phyloP scores from a whole-genome alignment of 37 sponge, comb jelly and placozoan genomes.

The Spongia lamella region DNA sequence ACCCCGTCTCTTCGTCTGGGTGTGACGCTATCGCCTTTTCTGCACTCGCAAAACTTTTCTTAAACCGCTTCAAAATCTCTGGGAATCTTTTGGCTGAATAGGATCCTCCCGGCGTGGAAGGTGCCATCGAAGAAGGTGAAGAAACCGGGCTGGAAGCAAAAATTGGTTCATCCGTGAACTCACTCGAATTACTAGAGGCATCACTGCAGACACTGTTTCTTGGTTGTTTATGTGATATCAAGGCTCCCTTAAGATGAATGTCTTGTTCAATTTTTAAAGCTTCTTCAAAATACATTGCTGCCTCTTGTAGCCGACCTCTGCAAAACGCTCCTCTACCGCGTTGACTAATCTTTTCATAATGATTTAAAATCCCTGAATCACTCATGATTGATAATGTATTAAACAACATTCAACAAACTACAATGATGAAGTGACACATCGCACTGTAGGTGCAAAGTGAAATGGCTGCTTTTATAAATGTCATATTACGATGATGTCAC shows the following conservation, averaged over 20 bases:
- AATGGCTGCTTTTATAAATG: no score
- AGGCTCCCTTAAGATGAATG: slow-evolving; percentile 38
- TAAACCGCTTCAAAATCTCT: slow-evolving; percentile 31
- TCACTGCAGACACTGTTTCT: not conserved
- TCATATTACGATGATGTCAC: no score
- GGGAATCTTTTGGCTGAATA: not conserved
- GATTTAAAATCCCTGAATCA: slow-evolving; percentile 19
- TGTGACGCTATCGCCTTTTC: slow-evolving; percentile 1
- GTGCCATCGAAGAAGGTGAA: not conserved
- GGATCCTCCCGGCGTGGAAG: not conserved
- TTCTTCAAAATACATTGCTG: slow-evolving; percentile 50
- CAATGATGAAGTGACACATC: no score
- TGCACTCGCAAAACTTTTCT: slow-evolving; percentile 26
- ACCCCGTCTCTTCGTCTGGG: slow-evolving; percentile 47
- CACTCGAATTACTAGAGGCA: not conserved
- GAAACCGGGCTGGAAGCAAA: not conserved
- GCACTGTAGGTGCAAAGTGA: no score
- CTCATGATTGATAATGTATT: no score
- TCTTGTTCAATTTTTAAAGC: slow-evolving; percentile 61
- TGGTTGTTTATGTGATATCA: slow-evolving; percentile 8
- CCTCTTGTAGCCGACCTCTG: slow-evolving; percentile 33
- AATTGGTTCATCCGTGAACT: not conserved
- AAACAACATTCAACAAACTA: no score
- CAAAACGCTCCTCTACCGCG: slow-evolving; percentile 50
- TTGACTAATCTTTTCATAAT: slow-evolving; percentile 40